Percentiles rank a stretch among this genome's conserved stretches.
These are phyloP conservation scores for Thyatira batis DNA, from an alignment of 2,888 invertebrate species.

Conservation along the genomic window DNA sequence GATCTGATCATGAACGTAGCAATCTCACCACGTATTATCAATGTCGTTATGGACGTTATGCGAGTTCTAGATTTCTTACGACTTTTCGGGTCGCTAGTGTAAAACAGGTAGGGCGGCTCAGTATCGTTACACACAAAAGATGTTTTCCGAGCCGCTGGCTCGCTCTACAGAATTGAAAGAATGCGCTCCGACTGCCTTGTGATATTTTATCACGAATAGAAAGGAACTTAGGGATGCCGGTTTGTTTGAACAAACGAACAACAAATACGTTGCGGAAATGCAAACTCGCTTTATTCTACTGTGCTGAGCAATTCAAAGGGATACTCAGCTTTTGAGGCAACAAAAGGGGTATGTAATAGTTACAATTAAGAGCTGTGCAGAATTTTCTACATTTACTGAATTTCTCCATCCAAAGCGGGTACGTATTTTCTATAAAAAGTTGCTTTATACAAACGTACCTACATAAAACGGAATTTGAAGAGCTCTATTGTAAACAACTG, in stretches of 20 bases:
- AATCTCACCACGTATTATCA: constrained; percentile 37
- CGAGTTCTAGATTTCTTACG: constrained; percentile 29
- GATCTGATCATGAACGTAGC: constrained; percentile 48
- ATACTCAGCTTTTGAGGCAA: constrained; percentile 52
- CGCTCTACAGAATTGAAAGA: constrained; percentile 55
- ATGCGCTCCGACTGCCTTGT: constrained; percentile 63
- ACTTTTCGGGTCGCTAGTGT: constrained; percentile 15
- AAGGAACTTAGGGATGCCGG: constrained; percentile 66
- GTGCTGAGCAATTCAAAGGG: constrained; percentile 68
- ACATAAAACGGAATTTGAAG: background rate
- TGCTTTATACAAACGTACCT: background rate
- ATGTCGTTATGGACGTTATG: constrained; percentile 32
- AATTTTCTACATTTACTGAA: constrained; percentile 18
- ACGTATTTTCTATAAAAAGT: background rate
- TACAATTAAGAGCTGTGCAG: constrained; percentile 30
- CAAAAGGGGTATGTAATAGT: constrained; percentile 51
- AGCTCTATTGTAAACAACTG: background rate
- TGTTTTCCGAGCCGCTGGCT: constrained; percentile 68
- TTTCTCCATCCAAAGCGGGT: constrained; percentile 4
- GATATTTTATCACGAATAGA: constrained; percentile 71
- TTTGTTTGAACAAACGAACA: constrained; percentile 69
- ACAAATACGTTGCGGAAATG: constrained; percentile 69
- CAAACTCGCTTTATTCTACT: constrained; percentile 66
- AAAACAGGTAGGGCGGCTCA: constrained; percentile 6
- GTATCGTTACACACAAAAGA: constrained; percentile 57